Conservation (phyloP, 2,888 invertebrate species). For the Diadegma fenestrale region DNA sequence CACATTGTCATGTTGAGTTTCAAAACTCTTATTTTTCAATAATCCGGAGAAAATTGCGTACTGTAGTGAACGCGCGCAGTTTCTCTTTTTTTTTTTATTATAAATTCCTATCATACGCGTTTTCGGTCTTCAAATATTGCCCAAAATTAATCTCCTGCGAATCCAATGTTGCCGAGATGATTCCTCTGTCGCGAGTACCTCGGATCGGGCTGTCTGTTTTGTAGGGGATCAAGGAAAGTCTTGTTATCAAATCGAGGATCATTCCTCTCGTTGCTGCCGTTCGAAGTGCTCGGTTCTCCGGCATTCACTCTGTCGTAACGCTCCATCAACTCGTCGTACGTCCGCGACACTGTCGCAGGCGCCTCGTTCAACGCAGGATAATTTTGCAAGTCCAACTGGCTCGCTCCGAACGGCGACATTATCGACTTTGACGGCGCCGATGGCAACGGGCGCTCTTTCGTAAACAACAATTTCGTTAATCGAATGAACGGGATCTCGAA, state of each 20-base stretch:
- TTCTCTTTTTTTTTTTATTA: neutral
- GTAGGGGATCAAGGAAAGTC: neutral
- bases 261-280: neutral
- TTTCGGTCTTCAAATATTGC: neutral
- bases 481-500: slow-evolving; percentile 81
- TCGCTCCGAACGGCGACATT: slow-evolving; percentile 66
- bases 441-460: neutral
- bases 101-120: neutral
- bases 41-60: neutral
- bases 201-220: neutral
- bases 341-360: slow-evolving; percentile 64
- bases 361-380: slow-evolving; percentile 73
- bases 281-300: slow-evolving; percentile 1
- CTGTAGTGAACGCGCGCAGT: neutral
- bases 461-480: slow-evolving; percentile 69
- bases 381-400: slow-evolving; percentile 71
- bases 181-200: neutral
- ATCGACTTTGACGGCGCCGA: slow-evolving; percentile 23
- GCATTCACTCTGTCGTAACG: slow-evolving; percentile 51
- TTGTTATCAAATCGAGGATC: neutral
- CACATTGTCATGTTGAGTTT: neutral
- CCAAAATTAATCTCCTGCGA: neutral
- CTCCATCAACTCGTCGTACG: slow-evolving; percentile 60
- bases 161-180: neutral
- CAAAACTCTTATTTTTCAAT: neutral